These are phyloP conservation scores for Arnoldichthys spilopterus DNA, from an alignment of 2,797 vertebrate species.

Conservation along the genomic window DNA sequence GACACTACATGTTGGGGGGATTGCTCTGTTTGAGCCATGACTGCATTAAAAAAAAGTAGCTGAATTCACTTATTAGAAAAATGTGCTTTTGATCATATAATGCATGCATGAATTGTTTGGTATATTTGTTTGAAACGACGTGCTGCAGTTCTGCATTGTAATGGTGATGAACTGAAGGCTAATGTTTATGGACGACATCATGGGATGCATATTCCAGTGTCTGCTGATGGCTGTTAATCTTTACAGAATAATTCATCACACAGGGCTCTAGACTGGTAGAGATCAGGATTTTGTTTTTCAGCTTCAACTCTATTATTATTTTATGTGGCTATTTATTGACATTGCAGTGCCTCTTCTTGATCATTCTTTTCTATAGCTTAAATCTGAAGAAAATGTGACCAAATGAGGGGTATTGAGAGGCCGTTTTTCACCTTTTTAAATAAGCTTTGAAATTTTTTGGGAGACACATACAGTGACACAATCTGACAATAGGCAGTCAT, in stretches of 20 bases:
- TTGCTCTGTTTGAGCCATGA: no score
- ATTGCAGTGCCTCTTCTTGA: neutral
- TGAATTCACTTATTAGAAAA: no score
- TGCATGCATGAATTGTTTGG: no score
- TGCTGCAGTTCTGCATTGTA: no score
- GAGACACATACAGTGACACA: neutral
- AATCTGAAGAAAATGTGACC: neutral
- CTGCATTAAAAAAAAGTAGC: no score
- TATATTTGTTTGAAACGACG: no score
- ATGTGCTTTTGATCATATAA: no score
- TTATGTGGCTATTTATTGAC: neutral
- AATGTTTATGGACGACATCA: neutral
- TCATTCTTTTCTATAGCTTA: neutral
- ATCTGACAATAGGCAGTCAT: neutral
- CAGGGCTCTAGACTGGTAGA: neutral
- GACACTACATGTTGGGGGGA: no score
- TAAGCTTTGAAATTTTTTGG: neutral
- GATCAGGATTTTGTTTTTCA: neutral
- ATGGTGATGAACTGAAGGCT: no score
- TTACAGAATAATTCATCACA: neutral
- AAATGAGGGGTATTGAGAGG: neutral
- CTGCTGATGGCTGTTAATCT: neutral
- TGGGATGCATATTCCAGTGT: neutral
- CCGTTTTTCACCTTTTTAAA: neutral
- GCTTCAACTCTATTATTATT: neutral